Evolutionary conservation across 2,113 vertebrate species (phyloP), one percentile per base, ranked within the genome.

Genomic region (Poecilia latipinna): DNA sequence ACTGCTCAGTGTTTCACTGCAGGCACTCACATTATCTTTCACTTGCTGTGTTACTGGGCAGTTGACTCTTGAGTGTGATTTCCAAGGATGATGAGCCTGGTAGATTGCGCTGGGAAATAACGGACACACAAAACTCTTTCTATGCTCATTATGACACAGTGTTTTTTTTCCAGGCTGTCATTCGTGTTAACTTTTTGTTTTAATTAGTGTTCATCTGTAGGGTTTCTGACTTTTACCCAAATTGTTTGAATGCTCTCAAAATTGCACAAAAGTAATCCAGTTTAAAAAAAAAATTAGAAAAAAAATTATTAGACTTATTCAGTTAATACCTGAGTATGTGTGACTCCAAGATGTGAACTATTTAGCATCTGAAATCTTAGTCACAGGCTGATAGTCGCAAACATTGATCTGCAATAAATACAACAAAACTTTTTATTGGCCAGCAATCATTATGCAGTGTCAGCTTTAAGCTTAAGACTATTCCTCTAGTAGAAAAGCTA

Each of bases 21-120:
- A 77, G 61, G 78, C 68, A 61, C 63, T 86, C 78, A 66, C 68
- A 48, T 84, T 83, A 83, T 79, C 33, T 79, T 79, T 78, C 75
- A 74, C 80, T 88, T 82, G 76, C 75, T 44, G 77, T 88, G 83
- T 88, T 77, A 75, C 63, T 82, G 83, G 72, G 76, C 61, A 85
- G 74, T 75, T 82, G 86, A 89, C 69, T 86, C 70, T 80, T n/a
- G 28, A 83, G 77, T 85, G 88, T 75, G 80, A 89, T 89, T 75
- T 68, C 80, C 66, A 69, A 71, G 74, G 75, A 86, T 72, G 82
- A 86, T 83, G 86, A 75, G 61, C 70, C 77, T 82, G 73, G n/a
- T 80, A 60, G 68, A 79, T 35, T 65, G 39, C 61, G 62, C 74
- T 79, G 77, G 66, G 28, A 77, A 67, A 57, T 72, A 57, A 76